Base-by-base conservation (phyloP, 2,113 vertebrate species). In the Sylvia atricapilla region DNA sequence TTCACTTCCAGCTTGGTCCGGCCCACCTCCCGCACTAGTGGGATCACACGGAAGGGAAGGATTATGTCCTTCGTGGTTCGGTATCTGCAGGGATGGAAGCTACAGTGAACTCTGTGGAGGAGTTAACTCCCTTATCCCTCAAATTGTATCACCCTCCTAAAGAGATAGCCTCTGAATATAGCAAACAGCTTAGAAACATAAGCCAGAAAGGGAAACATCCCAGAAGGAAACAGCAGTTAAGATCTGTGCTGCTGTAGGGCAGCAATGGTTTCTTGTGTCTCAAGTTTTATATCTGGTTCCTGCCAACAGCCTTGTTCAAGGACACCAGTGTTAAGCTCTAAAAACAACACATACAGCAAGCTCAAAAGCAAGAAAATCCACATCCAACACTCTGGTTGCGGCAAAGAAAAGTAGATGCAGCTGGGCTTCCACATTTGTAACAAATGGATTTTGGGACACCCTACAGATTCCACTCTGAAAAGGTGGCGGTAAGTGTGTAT, bases 11-110 rank as follows among this genome's bases (percentile, higher is more conserved):
- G 97, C 92, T 99, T 99, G 90, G 99, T 99, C 96, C 99, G 99
- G 31, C 99, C 99, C 58, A 99, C 99, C 95, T 99, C 99, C 77
- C 99, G 98, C 82, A 99, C 99, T 83, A 99, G 97, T 8, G 99
- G 99, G 80, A 99, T 99, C 75, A 99, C 99, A 39, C 99, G 98
- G 98, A 99, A 99, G 9, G 99, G 99, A 92, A 99, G 98, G 97
- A 99, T 99, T 95, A 99, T 99, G 96, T 99, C 99, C 98, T 99
- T 99, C 94, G 99, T 99, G 97, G 99, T 99, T 94, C 99, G 99
- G 90, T 99, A 99, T 98, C 99, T 99, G 96, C 41, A 93, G 44
- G 55, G 60, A 56, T 19, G 19, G 62, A 74, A 87, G 12, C 35
- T 63, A 67, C 55, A 30, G 64, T 20, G 28, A 92, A 41, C 59